Evolutionary conservation across 2,797 vertebrate genomes (phyloP).

Genomic region (Spondyliosoma cantharus): DNA sequence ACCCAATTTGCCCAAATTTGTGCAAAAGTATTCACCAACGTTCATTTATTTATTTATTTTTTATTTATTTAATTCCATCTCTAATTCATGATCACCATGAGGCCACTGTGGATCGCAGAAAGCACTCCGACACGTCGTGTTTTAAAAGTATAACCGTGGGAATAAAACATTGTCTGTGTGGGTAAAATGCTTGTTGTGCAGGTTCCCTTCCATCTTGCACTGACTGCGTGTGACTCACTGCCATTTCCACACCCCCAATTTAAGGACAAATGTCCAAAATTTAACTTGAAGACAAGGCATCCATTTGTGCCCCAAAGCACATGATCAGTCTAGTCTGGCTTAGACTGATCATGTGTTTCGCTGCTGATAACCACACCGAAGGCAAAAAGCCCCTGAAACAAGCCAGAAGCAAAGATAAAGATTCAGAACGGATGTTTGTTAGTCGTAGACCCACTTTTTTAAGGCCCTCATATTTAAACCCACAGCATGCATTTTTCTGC

Average conservation of each 20-base stretch:
- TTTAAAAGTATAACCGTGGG: not conserved
- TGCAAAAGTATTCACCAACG: not conserved
- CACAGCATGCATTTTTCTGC: too few species aligned
- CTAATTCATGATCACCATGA: not conserved
- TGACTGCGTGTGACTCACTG: not conserved
- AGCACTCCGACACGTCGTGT: constrained; percentile 1
- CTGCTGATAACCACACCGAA: not conserved
- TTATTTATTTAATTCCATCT: not conserved
- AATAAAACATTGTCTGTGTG: not conserved
- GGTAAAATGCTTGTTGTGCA: not conserved
- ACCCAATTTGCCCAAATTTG: constrained; percentile 16
- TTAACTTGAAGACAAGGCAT: constrained; percentile 4
- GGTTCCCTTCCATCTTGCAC: not conserved
- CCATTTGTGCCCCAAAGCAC: constrained; percentile 2
- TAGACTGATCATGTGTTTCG: not conserved
- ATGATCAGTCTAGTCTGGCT: too few species aligned
- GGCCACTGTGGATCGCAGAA: not conserved
- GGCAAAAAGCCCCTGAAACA: not conserved
- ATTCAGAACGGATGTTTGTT: not conserved
- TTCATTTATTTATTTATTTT: not conserved
- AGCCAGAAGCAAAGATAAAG: not conserved
- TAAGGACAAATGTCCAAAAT: not conserved
- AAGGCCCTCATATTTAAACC: not conserved
- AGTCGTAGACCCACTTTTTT: not conserved
- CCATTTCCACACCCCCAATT: not conserved